Conservation (phyloP, 2,888 invertebrate genomes). For the Aproaerema taeniolella region DNA sequence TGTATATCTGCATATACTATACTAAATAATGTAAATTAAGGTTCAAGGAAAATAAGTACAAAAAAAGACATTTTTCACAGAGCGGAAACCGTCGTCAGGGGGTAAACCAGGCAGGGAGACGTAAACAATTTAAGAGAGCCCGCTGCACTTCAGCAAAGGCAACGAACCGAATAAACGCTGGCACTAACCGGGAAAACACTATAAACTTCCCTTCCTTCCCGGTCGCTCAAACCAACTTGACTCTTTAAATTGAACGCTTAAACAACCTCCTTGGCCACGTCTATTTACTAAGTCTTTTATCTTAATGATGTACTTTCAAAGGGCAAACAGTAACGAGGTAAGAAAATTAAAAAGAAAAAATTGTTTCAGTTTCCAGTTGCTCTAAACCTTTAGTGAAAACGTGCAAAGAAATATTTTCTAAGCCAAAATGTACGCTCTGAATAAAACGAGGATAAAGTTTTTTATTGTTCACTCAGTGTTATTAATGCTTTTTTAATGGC, state of each 20-base stretch:
- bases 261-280: constrained; percentile 26
- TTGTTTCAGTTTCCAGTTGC: not conserved
- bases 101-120: constrained; percentile 39
- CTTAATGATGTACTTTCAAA: constrained; percentile 34
- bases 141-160: constrained; percentile 46
- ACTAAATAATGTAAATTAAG: too few species aligned
- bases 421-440: constrained; percentile 8
- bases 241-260: constrained; percentile 35
- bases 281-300: constrained; percentile 30
- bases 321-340: constrained; percentile 32
- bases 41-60: constrained; percentile 27
- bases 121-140: constrained; percentile 58
- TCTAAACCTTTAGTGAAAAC: not conserved
- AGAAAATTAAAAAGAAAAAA: constrained; percentile 28
- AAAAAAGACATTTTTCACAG: constrained; percentile 27
- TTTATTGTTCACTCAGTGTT: constrained; percentile 21
- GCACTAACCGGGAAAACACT: constrained; percentile 41
- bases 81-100: constrained; percentile 25
- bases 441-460: constrained; percentile 17
- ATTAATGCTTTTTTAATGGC: constrained; percentile 31
- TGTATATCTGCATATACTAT: too few species aligned
- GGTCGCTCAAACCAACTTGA: constrained; percentile 27
- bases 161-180: constrained; percentile 51
- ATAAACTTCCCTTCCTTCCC: constrained; percentile 27
- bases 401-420: constrained; percentile 7